A percentile compares a stretch with the other conserved stretches of the same genome.
These are phyloP conservation scores for Hippocampus barbouri DNA, from an alignment of 2,113 vertebrate genomes.

Conservation along the genomic window DNA sequence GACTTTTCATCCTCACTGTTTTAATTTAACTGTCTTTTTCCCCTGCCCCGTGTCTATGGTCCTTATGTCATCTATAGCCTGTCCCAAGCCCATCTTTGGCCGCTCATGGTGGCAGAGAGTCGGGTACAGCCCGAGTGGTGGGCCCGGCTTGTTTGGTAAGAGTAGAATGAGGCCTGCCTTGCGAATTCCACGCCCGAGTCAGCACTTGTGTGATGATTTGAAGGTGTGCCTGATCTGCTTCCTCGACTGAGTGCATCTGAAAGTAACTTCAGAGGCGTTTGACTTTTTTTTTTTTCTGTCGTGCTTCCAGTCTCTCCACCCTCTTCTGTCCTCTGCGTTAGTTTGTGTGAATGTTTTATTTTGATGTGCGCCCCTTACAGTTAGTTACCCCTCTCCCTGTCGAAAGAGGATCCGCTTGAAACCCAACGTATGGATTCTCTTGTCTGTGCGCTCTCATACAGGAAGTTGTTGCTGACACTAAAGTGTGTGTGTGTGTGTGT, in stretches of 20 bases:
- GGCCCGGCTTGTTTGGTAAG: constrained; percentile 70
- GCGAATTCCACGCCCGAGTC: constrained; percentile 11
- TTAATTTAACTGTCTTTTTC: constrained; percentile 34
- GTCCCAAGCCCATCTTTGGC: constrained; percentile 66
- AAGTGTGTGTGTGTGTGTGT: constrained; percentile 18
- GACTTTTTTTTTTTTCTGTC: constrained; percentile 28
- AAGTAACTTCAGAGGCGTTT: constrained; percentile 30
- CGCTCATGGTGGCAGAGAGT: constrained; percentile 66
- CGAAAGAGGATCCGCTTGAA: constrained; percentile 23
- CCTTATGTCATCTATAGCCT: constrained; percentile 61
- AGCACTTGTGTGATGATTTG: constrained; percentile 25
- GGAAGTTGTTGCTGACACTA: constrained; percentile 15
- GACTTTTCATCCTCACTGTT: constrained; percentile 5
- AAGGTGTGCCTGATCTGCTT: constrained; percentile 26
- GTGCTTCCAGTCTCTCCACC: constrained; percentile 19
- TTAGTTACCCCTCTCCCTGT: constrained; percentile 18
- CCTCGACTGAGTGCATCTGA: constrained; percentile 16
- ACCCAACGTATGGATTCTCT: constrained; percentile 27
- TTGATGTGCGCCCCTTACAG: constrained; percentile 14
- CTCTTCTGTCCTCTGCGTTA: constrained; percentile 7
- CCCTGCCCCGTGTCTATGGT: constrained; percentile 19
- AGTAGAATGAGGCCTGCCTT: constrained; percentile 24
- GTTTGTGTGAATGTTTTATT: constrained; percentile 28
- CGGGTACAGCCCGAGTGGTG: constrained; percentile 63
- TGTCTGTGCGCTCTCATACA: constrained; percentile 25